These are phyloP conservation scores for Ceratina japonica DNA, from an alignment of 1,140 invertebrate genomes.

Conservation along the genomic window DNA sequence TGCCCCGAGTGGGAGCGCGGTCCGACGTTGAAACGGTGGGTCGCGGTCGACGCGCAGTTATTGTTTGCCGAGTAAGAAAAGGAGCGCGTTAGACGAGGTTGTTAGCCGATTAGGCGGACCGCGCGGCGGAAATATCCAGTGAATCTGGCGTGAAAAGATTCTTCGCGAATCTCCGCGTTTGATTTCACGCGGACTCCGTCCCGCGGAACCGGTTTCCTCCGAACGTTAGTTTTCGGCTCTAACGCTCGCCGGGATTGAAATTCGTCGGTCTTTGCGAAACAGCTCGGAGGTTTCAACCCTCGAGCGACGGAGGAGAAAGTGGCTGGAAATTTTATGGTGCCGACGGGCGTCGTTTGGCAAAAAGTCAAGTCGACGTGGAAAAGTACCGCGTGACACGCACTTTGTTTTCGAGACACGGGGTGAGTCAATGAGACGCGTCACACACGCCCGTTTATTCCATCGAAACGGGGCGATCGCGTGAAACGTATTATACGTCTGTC, in stretches of 20 bases:
- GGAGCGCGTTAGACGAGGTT: not conserved
- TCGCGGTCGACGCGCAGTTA: no score
- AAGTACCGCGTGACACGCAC: constrained; percentile 22
- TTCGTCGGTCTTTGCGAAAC: not conserved
- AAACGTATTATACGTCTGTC: no score
- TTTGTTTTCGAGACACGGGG: not conserved
- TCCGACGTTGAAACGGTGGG: no score
- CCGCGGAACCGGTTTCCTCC: constrained; percentile 19
- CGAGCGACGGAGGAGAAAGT: constrained; percentile 57
- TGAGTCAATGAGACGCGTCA: not conserved
- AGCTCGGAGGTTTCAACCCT: constrained; percentile 18
- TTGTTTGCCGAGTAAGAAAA: no score
- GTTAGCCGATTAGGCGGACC: not conserved
- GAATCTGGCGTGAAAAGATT: not conserved
- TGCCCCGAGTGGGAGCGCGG: no score
- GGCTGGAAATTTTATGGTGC: constrained; percentile 60
- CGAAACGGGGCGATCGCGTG: no score
- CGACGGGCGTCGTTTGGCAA: constrained; percentile 57
- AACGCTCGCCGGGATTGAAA: not conserved
- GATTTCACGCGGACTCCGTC: constrained; percentile 5
- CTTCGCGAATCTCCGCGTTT: not conserved
- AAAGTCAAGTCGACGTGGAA: constrained; percentile 59
- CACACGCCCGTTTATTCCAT: not conserved
- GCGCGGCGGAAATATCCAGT: not conserved
- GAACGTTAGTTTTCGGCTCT: no score